Base-by-base conservation (phyloP, 2,113 vertebrate species). In the Gavialis gangeticus region DNA sequence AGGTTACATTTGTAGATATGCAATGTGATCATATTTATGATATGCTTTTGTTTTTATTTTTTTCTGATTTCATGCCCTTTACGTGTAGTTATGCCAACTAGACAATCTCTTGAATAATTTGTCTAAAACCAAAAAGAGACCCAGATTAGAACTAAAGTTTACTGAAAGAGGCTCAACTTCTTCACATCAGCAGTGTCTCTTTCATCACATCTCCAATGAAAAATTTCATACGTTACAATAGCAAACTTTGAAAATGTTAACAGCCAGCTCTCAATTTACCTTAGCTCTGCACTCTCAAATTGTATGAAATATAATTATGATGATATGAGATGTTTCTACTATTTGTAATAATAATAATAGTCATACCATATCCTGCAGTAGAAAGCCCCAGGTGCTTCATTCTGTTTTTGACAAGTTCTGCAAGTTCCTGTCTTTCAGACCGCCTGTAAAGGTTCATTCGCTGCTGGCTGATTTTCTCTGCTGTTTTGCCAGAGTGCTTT, bases 371-470 rank as follows among this genome's bases (percentile, higher is more conserved):
- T 96, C 98, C 99, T 34, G 98, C 98, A 28, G 99, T 99, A 93
- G 99, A 99, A 75, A 99, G 98, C 92, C 99, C 99, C 92, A 99
- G 97, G 75, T 99, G 99, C 96, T 99, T 99, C 99, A 99, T 99
- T 91, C 99, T 98, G 96, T 99, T 99, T 96, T 99, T 99, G 94
- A 99, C 99, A 30, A 99, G 98, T 92, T 99, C 99, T 14, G 99
- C 98, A 30, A 99, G 98, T 97, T 99, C 99, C 94, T 99, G 98
- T 94, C 99, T 98, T 96, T 99, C 99, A 7, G 99, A 99, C 84
- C 99, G 98, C 34, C 98, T 98, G 96, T 98, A 99, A 84, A 99
- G 98, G 92, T 98, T 99, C 95, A 99, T 98, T 30, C 98, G 97
- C 96, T 98, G 99, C 97, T 99, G 99, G 69, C 95, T 98, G 89